Conservation (phyloP, 1,140 invertebrate species). For the Tigriopus japonicus region DNA sequence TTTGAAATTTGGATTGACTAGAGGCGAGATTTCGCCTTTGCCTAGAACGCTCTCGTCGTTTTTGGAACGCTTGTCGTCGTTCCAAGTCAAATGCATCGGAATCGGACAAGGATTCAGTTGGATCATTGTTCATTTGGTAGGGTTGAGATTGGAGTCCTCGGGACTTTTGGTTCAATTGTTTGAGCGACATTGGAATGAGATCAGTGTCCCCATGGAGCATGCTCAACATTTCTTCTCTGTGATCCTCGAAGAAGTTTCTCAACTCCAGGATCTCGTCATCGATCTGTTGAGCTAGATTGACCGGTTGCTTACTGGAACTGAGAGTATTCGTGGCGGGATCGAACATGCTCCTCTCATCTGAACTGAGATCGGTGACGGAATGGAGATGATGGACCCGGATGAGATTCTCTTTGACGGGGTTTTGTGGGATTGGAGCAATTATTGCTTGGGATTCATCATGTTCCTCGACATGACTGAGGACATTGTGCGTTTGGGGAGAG, state of each 20-base stretch:
- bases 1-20: too few species aligned
- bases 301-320: neutral
- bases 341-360: neutral
- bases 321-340: too few species aligned
- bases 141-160: neutral
- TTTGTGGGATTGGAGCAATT: too few species aligned
- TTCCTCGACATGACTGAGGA: neutral
- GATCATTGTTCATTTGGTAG: neutral
- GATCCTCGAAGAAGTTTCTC: constrained; percentile 10
- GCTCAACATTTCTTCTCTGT: constrained; percentile 12
- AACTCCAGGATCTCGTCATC: constrained; percentile 4
- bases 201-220: neutral
- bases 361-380: neutral
- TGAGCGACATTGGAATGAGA: too few species aligned
- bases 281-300: constrained; percentile 3
- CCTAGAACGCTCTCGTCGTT: too few species aligned
- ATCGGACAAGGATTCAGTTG: neutral
- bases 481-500: neutral
- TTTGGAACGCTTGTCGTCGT: too few species aligned
- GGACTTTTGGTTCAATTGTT: too few species aligned
- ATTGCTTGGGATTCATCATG: too few species aligned
- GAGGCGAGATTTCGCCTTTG: too few species aligned
- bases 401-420: neutral
- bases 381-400: neutral
- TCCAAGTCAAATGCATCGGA: too few species aligned